phyloP scores from a whole-genome alignment of 92 coral and sea anemone species.

The Epizoanthus fatuus region DNA sequence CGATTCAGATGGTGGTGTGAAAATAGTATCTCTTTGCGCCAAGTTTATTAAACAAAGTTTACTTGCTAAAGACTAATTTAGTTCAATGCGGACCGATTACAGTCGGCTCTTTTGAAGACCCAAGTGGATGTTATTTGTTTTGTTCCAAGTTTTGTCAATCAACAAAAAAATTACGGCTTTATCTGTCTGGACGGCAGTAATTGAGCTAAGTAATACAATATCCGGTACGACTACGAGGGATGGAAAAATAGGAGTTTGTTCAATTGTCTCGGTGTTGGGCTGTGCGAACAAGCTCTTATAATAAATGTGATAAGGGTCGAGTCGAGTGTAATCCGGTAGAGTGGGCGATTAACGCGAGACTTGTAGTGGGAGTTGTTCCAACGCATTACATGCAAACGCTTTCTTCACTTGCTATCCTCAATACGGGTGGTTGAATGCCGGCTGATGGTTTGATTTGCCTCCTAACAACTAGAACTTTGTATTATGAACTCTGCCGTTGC shows the following conservation, averaged over 20 bases:
- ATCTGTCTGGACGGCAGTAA: conserved; percentile 23
- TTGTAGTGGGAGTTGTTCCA: no score
- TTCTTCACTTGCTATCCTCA: no score
- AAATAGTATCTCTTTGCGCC: neutral
- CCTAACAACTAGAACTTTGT: no score
- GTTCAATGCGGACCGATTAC: conserved; percentile 41
- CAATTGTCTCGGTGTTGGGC: neutral
- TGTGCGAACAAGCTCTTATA: neutral
- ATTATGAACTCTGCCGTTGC: no score
- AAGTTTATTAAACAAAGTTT: neutral
- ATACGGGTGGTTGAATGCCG: no score
- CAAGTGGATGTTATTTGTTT: conserved; percentile 35
- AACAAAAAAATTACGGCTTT: conserved; percentile 4
- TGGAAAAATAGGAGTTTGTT: neutral
- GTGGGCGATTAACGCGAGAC: no score
- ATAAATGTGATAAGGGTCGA: neutral
- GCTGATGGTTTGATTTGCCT: no score
- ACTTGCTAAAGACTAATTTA: conserved; percentile 20
- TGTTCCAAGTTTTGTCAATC: conserved; percentile 8
- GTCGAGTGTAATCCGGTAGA: neutral
- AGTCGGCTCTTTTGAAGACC: conserved; percentile 37
- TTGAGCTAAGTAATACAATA: neutral
- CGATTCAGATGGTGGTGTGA: conserved; percentile 33
- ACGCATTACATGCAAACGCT: no score
- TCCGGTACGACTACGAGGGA: neutral